Base-by-base conservation (phyloP, 92 coral and sea anemone species). In the Zoanthus sociatus region DNA sequence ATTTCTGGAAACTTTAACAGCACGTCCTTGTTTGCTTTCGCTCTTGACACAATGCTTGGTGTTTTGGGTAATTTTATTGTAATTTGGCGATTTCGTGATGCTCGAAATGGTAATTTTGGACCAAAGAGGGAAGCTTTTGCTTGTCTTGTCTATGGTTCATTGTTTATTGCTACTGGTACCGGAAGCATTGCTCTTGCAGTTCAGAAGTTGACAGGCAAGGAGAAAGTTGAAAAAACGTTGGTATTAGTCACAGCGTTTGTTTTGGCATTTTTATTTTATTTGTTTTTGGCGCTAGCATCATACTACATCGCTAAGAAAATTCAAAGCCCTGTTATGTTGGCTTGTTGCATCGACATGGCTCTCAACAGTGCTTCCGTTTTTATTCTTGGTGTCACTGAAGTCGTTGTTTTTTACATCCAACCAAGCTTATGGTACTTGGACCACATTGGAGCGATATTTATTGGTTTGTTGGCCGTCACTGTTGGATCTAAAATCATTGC, bases 11-110 rank as follows among this genome's bases (percentile, higher is more conserved):
- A 81, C 15, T 47, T 30, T 20, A 56, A 81, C 16, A 81, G 85
- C 20, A 10, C 85, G 5, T 66, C 85, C 16, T 47, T 47, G 44
- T 66, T 81, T 64, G 85, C 85, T 12, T 81, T 66, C 16, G 85
- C 75, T 2, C 21, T 81, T 20, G 85, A 81, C 75, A 50, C 75
- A 2, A 46, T 81, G 1, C 75, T 81, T 21, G 85, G 51, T 12
- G 15, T 66, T 6, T 3, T 81, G 60, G 85, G 85, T 15, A 66
- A 67, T 26, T 46, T 66, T 0, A 46, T 81, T 47, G 63, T 81
- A 50, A 47, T 81, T 9, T 81, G 85, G 85, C 54, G 85, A 12
- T 81, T 81, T 74, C 85, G 85, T 21, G 75, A 81, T 50, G 66
- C 45, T 1, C 18, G 66, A 15, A 81, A 81, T 50, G 63, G 85